Percentiles rank a stretch among this genome's conserved stretches.
These are phyloP conservation scores for Antechinus stuartii DNA, from an alignment of 2,113 vertebrate species.

Conservation along the genomic window DNA sequence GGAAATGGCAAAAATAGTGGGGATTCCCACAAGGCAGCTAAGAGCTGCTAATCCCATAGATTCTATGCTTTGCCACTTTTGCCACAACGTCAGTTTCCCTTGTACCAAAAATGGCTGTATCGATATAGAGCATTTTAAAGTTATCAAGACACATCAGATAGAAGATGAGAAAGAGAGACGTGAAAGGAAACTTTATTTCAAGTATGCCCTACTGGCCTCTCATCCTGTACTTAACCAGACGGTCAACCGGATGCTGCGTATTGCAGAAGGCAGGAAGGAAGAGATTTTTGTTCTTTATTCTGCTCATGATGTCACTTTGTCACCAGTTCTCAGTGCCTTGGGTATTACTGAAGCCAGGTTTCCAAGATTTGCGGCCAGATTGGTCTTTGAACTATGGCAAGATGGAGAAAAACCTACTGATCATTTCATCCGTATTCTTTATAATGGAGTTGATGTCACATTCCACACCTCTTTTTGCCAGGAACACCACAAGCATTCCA, in stretches of 20 bases:
- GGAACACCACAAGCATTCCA: conserved; percentile 83
- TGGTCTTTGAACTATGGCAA: conserved; percentile 97
- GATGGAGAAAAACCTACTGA: conserved; percentile 86
- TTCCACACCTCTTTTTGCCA: conserved; percentile 94
- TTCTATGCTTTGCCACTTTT: conserved; percentile 95
- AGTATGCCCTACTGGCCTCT: conserved; percentile 92
- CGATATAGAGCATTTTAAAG: conserved; percentile 91
- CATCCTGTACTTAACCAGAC: conserved; percentile 95
- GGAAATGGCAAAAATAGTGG: conserved; percentile 92
- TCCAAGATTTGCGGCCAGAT: conserved; percentile 95
- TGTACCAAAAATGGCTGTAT: conserved; percentile 91
- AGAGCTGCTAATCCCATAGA: conserved; percentile 96
- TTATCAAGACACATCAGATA: conserved; percentile 94
- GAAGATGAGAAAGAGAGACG: conserved; percentile 92
- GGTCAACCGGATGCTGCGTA: conserved; percentile 87
- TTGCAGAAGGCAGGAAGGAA: conserved; percentile 82
- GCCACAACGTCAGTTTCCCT: conserved; percentile 94
- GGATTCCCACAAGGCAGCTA: conserved; percentile 90
- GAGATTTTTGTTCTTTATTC: conserved; percentile 92
- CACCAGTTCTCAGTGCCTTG: conserved; percentile 94
- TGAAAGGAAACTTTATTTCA: conserved; percentile 89
- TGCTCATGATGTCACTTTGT: conserved; percentile 96
- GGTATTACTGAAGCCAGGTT: conserved; percentile 93
- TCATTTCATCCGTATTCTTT: conserved; percentile 92
- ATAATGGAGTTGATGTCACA: conserved; percentile 95